phyloP scores from a whole-genome alignment of 2,888 invertebrate species.

The Psylliodes chrysocephalus region DNA sequence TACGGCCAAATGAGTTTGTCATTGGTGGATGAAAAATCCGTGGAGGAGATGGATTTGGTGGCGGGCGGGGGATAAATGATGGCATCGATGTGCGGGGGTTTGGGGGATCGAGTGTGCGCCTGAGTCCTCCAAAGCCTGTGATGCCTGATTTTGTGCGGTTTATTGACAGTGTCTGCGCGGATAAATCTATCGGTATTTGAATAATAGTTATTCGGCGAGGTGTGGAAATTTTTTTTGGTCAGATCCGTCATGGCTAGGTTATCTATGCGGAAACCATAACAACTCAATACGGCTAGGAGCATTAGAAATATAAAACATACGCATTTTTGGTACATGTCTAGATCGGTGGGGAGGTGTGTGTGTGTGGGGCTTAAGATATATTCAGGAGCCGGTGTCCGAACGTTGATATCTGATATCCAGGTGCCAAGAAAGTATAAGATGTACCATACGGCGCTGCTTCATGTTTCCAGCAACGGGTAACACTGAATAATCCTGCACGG shows the following conservation, averaged over 20 bases:
- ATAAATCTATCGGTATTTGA: conserved; percentile 15
- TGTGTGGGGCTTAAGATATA: conserved; percentile 37
- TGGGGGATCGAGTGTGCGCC: conserved; percentile 39
- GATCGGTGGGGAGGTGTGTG: conserved; percentile 37
- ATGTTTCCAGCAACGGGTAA: conserved; percentile 54
- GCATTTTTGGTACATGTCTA: conserved; percentile 65
- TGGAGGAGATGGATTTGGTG: not conserved
- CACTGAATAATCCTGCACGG: conserved; percentile 11
- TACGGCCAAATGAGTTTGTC: conserved; percentile 1
- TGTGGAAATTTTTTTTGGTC: conserved; percentile 55
- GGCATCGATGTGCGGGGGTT: conserved; percentile 42
- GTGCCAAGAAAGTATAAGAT: conserved; percentile 55
- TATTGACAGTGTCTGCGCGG: conserved; percentile 23
- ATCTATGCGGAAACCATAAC: conserved; percentile 65
- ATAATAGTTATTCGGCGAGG: conserved; percentile 45
- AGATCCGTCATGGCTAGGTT: conserved; percentile 59
- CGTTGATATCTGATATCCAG: conserved; percentile 57
- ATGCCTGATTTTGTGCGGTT: conserved; percentile 50
- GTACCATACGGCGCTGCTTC: conserved; percentile 56
- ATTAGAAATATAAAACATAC: conserved; percentile 64
- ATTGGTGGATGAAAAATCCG: not conserved
- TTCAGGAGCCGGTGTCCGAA: conserved; percentile 56
- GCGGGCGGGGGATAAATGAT: conserved; percentile 39
- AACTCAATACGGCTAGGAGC: conserved; percentile 63
- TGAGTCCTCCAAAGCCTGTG: conserved; percentile 51